Percentiles rank a stretch among this genome's conserved stretches.
phyloP scores from a whole-genome alignment of 2,888 invertebrate species.

The Achlya flavicornis region DNA sequence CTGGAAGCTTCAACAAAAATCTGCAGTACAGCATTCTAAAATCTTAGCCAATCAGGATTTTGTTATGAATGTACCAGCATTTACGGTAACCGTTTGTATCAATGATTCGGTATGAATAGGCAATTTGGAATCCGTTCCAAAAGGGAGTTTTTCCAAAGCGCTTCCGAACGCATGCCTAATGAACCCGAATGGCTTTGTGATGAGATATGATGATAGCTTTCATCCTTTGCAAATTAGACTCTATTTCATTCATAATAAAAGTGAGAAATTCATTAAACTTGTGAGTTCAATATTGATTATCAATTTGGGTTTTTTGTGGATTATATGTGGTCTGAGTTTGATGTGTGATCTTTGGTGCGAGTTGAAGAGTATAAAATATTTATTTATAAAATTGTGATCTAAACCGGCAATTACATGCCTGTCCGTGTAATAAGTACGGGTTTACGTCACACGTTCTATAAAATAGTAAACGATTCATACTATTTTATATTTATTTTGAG shows the following conservation, averaged over 20 bases:
- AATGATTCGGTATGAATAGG: slow-evolving; percentile 44
- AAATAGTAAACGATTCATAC: too few relatives aligned
- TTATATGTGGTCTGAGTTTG: not conserved
- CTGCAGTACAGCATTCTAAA: not conserved
- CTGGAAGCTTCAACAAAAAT: not conserved
- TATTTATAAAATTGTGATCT: too few relatives aligned
- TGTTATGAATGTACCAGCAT: slow-evolving; percentile 28
- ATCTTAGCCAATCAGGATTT: not conserved
- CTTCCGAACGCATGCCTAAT: slow-evolving; percentile 44
- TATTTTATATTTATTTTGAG: too few relatives aligned
- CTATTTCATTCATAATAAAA: slow-evolving; percentile 24
- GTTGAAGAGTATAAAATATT: not conserved
- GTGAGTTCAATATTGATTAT: not conserved
- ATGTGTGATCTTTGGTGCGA: not conserved
- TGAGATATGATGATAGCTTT: slow-evolving; percentile 43
- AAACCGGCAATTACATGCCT: too few relatives aligned
- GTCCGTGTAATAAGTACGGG: too few relatives aligned
- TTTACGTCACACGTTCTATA: too few relatives aligned
- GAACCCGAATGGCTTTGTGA: slow-evolving; percentile 57
- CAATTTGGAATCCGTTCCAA: slow-evolving; percentile 41
- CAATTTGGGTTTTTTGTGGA: not conserved
- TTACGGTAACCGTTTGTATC: slow-evolving; percentile 32
- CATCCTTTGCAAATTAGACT: slow-evolving; percentile 31
- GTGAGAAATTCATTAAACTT: slow-evolving; percentile 15
- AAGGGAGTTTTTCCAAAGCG: slow-evolving; percentile 43